A percentile compares a stretch with the other conserved stretches of the same genome.
Evolutionary conservation across 2,113 vertebrate genomes (phyloP).

Genomic region (Peromyscus maniculatus): DNA sequence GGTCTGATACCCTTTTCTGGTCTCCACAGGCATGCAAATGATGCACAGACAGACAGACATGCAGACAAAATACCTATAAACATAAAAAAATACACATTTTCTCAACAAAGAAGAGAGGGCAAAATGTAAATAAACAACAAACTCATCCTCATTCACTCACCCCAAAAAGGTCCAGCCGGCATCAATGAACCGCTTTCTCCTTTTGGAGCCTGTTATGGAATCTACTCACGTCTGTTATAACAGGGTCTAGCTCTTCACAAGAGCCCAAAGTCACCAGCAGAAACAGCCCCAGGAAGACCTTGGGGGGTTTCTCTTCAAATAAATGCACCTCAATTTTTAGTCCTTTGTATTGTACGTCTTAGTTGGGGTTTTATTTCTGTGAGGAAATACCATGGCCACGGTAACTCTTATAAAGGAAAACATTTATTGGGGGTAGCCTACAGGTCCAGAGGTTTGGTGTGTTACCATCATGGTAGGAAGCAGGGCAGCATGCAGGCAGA

Average conservation of each 20-base stretch:
- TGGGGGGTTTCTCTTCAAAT: neutral
- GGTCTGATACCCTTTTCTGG: neutral
- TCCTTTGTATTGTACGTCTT: neutral
- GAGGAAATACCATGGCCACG: neutral
- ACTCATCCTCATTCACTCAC: neutral
- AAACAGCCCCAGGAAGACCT: neutral
- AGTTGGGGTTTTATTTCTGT: neutral
- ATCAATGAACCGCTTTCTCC: constrained; percentile 28
- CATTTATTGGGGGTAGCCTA: neutral
- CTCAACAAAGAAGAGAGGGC: neutral
- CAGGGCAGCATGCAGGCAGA: neutral
- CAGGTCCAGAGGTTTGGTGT: neutral
- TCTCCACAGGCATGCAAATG: neutral
- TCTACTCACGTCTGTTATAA: neutral
- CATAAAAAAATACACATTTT: neutral
- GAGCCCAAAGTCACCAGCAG: neutral
- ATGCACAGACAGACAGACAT: neutral
- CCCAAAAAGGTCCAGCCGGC: neutral
- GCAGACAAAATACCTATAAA: neutral
- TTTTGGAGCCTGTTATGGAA: neutral
- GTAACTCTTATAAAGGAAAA: neutral
- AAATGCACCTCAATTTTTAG: neutral
- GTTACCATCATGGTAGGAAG: neutral
- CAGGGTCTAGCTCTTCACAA: neutral
- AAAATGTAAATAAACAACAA: constrained; percentile 21